These are phyloP conservation scores for Lithobates sylvaticus DNA, from an alignment of 2,797 vertebrate genomes.

Conservation along the genomic window DNA sequence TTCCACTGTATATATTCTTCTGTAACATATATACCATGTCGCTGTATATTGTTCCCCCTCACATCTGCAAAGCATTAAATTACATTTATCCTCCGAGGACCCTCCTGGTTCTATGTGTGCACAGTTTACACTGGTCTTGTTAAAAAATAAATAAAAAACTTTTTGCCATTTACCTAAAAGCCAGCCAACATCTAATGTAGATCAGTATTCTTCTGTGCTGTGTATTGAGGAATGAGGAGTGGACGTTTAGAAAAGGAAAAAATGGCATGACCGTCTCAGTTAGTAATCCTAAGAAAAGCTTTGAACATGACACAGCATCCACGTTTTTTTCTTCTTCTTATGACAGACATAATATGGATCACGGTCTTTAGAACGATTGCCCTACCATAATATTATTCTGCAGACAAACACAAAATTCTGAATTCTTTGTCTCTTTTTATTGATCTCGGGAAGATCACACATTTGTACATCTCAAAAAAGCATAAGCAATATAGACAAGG, in stretches of 20 bases:
- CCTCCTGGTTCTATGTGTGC: too few species aligned
- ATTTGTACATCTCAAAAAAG: conserved; percentile 51
- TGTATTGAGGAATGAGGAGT: background rate
- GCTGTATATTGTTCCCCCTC: too few species aligned
- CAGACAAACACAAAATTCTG: conserved; percentile 39
- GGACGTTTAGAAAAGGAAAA: background rate
- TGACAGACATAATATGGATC: conserved; percentile 46
- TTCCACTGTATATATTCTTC: too few species aligned
- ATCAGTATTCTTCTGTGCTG: too few species aligned
- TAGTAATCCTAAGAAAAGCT: background rate
- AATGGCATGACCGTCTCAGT: background rate
- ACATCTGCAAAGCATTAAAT: too few species aligned
- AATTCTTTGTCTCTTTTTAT: conserved; percentile 36
- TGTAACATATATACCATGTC: too few species aligned
- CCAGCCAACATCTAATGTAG: too few species aligned
- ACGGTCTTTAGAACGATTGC: conserved; percentile 19
- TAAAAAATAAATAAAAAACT: too few species aligned
- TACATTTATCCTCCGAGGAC: too few species aligned
- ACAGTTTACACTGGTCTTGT: too few species aligned
- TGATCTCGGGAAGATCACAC: conserved; percentile 58
- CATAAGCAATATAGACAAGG: conserved; percentile 51
- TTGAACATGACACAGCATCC: conserved; percentile 21
- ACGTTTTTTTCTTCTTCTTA: conserved; percentile 17
- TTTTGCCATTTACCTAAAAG: too few species aligned
- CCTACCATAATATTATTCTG: conserved; percentile 26